Conservation (phyloP, 2,797 vertebrate genomes). For the Champsocephalus esox region DNA sequence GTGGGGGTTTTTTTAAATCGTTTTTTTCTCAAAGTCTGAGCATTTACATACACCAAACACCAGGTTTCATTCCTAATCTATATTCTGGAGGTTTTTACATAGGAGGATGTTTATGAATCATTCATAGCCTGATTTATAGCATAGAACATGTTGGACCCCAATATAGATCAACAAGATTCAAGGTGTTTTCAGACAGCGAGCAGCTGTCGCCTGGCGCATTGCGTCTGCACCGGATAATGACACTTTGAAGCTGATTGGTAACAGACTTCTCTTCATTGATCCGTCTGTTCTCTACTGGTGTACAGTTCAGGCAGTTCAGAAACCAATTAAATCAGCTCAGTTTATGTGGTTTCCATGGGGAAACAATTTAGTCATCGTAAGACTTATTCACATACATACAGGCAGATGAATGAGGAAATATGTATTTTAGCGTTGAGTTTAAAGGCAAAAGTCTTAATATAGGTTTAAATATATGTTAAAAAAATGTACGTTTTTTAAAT, state of each 20-base stretch:
- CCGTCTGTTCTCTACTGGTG: not conserved
- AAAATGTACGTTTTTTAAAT: too few species aligned
- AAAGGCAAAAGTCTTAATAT: too few species aligned
- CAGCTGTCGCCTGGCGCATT: not conserved
- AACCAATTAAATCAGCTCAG: not conserved
- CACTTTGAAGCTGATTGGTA: slow-evolving; percentile 1
- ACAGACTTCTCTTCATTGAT: not conserved
- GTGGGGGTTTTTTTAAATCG: rapidly evolving
- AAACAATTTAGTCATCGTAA: not conserved
- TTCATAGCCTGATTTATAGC: too few species aligned
- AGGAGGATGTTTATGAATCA: too few species aligned
- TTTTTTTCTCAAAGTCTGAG: too few species aligned
- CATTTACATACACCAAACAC: too few species aligned
- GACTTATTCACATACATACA: not conserved
- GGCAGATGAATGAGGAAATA: too few species aligned
- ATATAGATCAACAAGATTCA: not conserved
- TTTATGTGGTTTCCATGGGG: slow-evolving; percentile 11
- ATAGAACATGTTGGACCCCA: not conserved
- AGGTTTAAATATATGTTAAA: too few species aligned
- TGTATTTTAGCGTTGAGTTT: too few species aligned
- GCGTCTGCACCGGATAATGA: not conserved
- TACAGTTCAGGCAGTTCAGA: not conserved
- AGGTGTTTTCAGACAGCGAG: slow-evolving; percentile 1
- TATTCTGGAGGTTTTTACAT: too few species aligned
- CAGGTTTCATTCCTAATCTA: too few species aligned